Percentiles rank a stretch among this genome's conserved stretches.
phyloP scores from a whole-genome alignment of 2,888 invertebrate genomes.

The Trichogramma dendrolimi region DNA sequence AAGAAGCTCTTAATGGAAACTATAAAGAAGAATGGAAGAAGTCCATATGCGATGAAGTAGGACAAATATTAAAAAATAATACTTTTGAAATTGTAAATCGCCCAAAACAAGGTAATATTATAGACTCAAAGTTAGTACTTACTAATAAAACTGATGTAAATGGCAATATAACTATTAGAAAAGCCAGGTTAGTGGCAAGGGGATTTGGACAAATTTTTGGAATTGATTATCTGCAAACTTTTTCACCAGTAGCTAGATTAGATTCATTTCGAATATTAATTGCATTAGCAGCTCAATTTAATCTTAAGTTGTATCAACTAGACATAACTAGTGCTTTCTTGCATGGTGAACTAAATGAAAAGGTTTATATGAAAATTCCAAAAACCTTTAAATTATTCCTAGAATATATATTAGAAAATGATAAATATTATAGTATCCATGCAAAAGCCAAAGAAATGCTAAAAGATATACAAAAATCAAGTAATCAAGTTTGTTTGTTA shows the following conservation, averaged over 20 bases:
- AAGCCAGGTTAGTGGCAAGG: slow-evolving; percentile 11
- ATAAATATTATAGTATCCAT: slow-evolving; percentile 3
- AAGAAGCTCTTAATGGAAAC: too few relatives aligned
- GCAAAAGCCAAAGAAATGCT: slow-evolving; percentile 3
- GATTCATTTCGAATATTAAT: slow-evolving; percentile 5
- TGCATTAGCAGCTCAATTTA: slow-evolving; percentile 5
- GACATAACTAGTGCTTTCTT: slow-evolving; percentile 6
- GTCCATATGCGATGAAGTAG: slow-evolving; percentile 1
- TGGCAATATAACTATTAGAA: slow-evolving; percentile 8
- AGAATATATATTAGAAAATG: slow-evolving; percentile 1
- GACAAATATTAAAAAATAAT: slow-evolving; percentile 5
- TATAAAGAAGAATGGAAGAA: background rate
- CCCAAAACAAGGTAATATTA: slow-evolving; percentile 3
- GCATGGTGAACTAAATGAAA: slow-evolving; percentile 4
- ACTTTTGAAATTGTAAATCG: background rate
- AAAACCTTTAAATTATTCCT: slow-evolving; percentile 1
- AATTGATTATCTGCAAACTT: too few relatives aligned
- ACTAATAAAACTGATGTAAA: slow-evolving; percentile 1
- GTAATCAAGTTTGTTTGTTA: slow-evolving; percentile 7
- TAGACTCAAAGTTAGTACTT: slow-evolving; percentile 5
- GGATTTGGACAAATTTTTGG: slow-evolving; percentile 4
- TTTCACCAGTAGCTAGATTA: background rate
- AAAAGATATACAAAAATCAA: background rate
- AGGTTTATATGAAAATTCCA: slow-evolving; percentile 12
- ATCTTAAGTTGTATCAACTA: slow-evolving; percentile 8